phyloP scores from a whole-genome alignment of 2,888 invertebrate genomes.

The Erebia epiphron region DNA sequence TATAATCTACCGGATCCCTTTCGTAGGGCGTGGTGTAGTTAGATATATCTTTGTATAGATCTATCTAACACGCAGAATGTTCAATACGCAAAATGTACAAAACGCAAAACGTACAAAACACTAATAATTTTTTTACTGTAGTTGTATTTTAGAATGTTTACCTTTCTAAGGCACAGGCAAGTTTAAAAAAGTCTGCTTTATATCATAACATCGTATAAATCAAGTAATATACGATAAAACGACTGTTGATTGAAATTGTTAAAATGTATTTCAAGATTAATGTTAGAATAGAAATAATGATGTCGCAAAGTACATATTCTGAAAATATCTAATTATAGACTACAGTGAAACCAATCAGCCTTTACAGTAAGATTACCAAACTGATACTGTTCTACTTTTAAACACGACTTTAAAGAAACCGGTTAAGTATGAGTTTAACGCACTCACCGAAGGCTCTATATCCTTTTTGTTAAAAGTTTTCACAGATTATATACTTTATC shows the following conservation, averaged over 20 bases:
- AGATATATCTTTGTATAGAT: no score
- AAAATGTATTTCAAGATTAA: background rate
- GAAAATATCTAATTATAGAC: conserved; percentile 12
- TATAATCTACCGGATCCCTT: conserved; percentile 8
- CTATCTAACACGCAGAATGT: no score
- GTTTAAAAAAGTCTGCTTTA: no score
- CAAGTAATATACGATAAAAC: no score
- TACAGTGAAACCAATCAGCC: conserved; percentile 18
- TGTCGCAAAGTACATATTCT: conserved; percentile 12
- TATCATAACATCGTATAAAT: no score
- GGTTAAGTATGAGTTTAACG: conserved; percentile 21
- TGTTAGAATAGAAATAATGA: conserved; percentile 9
- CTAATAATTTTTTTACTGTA: no score
- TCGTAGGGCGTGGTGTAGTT: background rate
- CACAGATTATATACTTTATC: no score
- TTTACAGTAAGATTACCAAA: conserved; percentile 22
- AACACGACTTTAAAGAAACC: conserved; percentile 17
- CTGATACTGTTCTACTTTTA: conserved; percentile 23
- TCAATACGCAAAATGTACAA: no score
- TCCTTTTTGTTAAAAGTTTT: background rate
- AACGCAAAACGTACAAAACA: no score
- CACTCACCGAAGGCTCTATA: conserved; percentile 15
- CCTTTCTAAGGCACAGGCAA: no score
- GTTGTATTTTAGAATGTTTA: no score
- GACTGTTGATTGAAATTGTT: background rate